phyloP scores from a whole-genome alignment of 2,113 vertebrate species.

The Lota lota region DNA sequence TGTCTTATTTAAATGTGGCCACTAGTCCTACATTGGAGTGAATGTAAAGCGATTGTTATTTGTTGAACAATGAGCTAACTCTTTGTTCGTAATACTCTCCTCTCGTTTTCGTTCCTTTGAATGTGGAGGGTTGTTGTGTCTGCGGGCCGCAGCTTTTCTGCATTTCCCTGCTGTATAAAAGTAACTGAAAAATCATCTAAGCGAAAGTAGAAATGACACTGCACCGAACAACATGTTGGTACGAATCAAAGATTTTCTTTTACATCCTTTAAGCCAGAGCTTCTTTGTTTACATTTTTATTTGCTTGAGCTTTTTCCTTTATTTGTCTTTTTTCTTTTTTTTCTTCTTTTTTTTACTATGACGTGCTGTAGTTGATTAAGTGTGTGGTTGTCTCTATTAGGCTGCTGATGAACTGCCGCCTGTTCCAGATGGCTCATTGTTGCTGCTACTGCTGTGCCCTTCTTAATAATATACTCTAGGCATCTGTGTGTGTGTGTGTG shows the following conservation, averaged over 20 bases:
- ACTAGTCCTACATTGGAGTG: too few species aligned
- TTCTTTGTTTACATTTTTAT: not conserved
- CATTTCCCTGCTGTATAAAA: slow-evolving; percentile 33
- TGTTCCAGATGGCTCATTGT: slow-evolving; percentile 65
- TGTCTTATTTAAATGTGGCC: too few species aligned
- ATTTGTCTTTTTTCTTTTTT: not conserved
- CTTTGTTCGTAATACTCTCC: slow-evolving; percentile 14
- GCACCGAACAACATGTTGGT: not conserved
- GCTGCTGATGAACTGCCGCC: slow-evolving; percentile 41
- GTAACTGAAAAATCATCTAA: slow-evolving; percentile 15
- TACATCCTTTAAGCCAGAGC: not conserved
- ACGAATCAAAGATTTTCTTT: not conserved
- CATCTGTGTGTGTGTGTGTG: slow-evolving; percentile 17
- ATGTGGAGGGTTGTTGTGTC: slow-evolving; percentile 14
- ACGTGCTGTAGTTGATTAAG: slow-evolving; percentile 39
- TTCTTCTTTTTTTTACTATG: too few species aligned
- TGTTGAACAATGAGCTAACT: too few species aligned
- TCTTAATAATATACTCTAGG: slow-evolving; percentile 57
- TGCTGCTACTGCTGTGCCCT: slow-evolving; percentile 39
- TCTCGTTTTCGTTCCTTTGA: slow-evolving; percentile 36
- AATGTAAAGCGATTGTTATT: too few species aligned
- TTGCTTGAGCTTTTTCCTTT: not conserved
- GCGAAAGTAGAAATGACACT: slow-evolving; percentile 4
- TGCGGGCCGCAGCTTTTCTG: slow-evolving; percentile 14
- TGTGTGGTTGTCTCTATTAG: slow-evolving; percentile 29